These are phyloP conservation scores for Oxyteleia sp. DNA, from an alignment of 2,888 invertebrate species.

Conservation along the genomic window DNA sequence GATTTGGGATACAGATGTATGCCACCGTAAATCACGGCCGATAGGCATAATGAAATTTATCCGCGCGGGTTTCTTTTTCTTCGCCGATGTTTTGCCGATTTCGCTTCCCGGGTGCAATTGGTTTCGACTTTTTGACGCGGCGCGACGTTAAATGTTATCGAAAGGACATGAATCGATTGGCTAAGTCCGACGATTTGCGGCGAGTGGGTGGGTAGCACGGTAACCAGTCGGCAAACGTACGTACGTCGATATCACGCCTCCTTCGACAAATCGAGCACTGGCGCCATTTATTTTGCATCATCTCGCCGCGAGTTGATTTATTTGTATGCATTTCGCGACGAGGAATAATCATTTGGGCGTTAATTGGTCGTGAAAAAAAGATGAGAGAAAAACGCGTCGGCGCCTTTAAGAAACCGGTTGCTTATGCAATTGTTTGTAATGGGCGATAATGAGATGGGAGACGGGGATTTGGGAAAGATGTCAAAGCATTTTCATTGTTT, in stretches of 20 bases:
- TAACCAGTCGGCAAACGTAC: conserved; percentile 69
- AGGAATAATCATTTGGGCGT: conserved; percentile 45
- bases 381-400: too few relatives aligned
- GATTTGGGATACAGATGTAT: too few relatives aligned
- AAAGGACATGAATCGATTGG: conserved; percentile 76
- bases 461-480: conserved; percentile 6
- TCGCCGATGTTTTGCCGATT: too few relatives aligned
- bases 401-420: conserved; percentile 59
- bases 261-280: conserved; percentile 71
- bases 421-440: conserved; percentile 55
- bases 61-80: too few relatives aligned
- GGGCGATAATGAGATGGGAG: conserved; percentile 18
- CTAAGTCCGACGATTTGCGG: conserved; percentile 61
- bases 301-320: conserved; percentile 42
- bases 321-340: conserved; percentile 31
- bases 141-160: conserved; percentile 28
- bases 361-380: conserved; percentile 33
- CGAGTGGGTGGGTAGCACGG: conserved; percentile 70
- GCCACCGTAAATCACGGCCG: too few relatives aligned
- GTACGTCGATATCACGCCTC: conserved; percentile 74
- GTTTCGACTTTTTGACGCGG: conserved; percentile 25
- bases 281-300: conserved; percentile 73
- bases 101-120: too few relatives aligned
- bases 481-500: not conserved
- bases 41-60: too few relatives aligned